These are phyloP conservation scores for Eueides isabella DNA, from an alignment of 1,140 invertebrate species.

Conservation along the genomic window DNA sequence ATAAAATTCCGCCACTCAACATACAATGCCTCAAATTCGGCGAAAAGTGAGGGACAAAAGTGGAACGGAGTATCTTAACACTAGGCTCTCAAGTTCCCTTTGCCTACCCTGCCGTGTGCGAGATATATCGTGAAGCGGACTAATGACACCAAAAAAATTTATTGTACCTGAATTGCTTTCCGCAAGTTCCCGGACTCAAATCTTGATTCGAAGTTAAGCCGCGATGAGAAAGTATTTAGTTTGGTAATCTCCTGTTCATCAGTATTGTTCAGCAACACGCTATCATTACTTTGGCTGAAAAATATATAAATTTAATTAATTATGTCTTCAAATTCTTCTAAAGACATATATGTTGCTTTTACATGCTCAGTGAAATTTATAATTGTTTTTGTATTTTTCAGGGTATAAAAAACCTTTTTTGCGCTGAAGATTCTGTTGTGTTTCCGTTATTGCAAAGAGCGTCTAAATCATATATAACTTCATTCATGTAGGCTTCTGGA, in stretches of 20 bases:
- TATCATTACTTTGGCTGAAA: constrained; percentile 57
- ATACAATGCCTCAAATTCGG: no score
- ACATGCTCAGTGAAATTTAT: no score
- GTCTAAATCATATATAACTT: constrained; percentile 91
- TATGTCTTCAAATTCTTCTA: background rate
- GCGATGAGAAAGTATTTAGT: constrained; percentile 75
- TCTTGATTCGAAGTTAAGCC: constrained; percentile 91
- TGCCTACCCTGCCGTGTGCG: no score
- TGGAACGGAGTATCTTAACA: no score
- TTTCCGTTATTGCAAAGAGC: constrained; percentile 56
- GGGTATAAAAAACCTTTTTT: constrained; percentile 54
- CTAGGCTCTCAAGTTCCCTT: no score
- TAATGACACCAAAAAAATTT: background rate
- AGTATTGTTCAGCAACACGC: constrained; percentile 79
- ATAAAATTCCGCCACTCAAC: no score
- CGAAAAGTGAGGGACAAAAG: no score
- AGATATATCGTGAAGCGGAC: no score
- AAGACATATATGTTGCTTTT: background rate
- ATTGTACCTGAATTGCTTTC: constrained; percentile 91
- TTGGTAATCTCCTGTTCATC: constrained; percentile 85
- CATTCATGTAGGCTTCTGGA: constrained; percentile 83
- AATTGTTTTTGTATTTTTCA: no score
- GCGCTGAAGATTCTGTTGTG: constrained; percentile 42
- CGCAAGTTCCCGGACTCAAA: constrained; percentile 96
- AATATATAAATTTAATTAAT: constrained; percentile 20